Evolutionary conservation across 2,888 invertebrate genomes (phyloP).

Genomic region (Polymixis lichenea): DNA sequence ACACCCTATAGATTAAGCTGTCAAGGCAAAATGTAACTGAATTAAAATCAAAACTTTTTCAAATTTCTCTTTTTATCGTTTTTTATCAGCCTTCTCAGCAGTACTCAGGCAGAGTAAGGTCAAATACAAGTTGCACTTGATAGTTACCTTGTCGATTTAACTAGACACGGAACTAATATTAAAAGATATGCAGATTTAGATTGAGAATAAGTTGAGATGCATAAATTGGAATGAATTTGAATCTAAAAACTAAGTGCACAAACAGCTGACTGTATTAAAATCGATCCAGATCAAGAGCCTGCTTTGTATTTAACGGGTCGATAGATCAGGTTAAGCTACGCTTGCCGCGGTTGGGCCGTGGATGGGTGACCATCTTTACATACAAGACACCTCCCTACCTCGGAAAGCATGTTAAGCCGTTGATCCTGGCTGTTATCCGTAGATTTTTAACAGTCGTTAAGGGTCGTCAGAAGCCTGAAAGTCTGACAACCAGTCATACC

Average conservation of each 20-base stretch:
- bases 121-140: constrained; percentile 13
- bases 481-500: no score
- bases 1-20: background rate
- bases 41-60: background rate
- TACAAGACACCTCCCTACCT: no score
- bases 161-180: background rate
- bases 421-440: no score
- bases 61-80: no score
- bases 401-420: no score
- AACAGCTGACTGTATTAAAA: no score
- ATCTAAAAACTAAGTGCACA: background rate
- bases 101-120: background rate
- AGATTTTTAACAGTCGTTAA: no score
- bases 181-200: background rate
- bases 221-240: background rate
- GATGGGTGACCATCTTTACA: no score
- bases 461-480: no score
- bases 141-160: background rate
- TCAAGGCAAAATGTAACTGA: background rate
- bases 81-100: background rate
- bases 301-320: no score
- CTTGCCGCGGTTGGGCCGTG: no score
- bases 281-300: background rate
- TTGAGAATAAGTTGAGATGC: background rate
- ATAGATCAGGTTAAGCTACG: no score